Evolutionary conservation across 2,888 invertebrate species (phyloP), one percentile per base, ranked within the genome.

Genomic region (Cyrtodaria siliqua): DNA sequence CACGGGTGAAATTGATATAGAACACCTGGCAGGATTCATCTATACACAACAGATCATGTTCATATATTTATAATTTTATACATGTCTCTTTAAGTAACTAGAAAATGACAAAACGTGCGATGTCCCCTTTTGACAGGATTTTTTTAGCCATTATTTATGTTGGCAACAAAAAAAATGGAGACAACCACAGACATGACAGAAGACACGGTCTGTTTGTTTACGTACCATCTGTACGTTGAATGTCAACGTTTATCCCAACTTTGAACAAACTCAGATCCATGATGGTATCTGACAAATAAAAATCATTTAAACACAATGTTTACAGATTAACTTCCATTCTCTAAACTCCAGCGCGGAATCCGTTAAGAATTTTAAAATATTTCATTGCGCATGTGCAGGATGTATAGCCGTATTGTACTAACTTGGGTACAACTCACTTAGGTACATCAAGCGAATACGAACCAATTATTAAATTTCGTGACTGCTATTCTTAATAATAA

Each of bases 141-240:
- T 64, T 55, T 42, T 62, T 56, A 47, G 49, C 55, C 68, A 77
- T 77, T 82, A 82, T 82, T 82, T 78, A 82, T 82, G 82, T 75
- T 82, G 78, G 82, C 82, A 82, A 82, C 82, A 79, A 69, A n/a
- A n/a, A n/a, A 71, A 63, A 71, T 73, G 71, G 68, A 67, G 62
- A 57, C 61, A 63, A 47, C 57, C 57, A 69, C 59, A 52, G 60
- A 6, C 56, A n/a, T n/a, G n/a, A n/a, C 53, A 57, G 38, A 50
- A 52, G 63, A 56, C 33, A 33, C 6, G 4, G 33, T 33, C 33
- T 33, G 4, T 4, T 63, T 75, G 66, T 73, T 61, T 78, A 75
- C 80, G 50, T 89, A 94, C 94, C 94, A 90, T 94, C 94, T 68
- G 94, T 94, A 63, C 94, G 91, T 82, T 94, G 94, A 79, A 94